phyloP scores from a whole-genome alignment of 2,797 vertebrate species.

The Pampus argenteus region DNA sequence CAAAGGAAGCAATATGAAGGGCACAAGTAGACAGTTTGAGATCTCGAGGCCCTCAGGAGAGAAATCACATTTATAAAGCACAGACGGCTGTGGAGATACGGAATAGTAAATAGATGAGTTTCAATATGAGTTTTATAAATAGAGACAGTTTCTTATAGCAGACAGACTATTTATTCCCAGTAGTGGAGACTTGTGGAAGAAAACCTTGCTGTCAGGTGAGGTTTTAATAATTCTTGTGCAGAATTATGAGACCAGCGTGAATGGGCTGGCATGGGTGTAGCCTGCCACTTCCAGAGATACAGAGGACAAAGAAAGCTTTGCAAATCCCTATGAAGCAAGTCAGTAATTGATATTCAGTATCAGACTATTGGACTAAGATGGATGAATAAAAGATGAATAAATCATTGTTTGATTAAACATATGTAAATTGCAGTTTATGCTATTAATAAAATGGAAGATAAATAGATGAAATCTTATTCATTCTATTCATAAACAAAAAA shows the following conservation, averaged over 20 bases:
- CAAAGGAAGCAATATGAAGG: conserved; percentile 38
- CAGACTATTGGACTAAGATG: background rate
- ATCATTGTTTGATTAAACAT: background rate
- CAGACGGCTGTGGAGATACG: conserved; percentile 36
- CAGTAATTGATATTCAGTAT: conserved; percentile 16
- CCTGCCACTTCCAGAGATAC: conserved; percentile 4
- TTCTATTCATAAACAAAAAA: too few relatives aligned
- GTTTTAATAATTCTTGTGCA: conserved; percentile 39
- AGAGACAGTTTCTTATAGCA: conserved; percentile 51
- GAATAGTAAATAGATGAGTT: conserved; percentile 65
- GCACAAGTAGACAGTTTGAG: conserved; percentile 53
- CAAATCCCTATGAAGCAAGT: conserved; percentile 16
- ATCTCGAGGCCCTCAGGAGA: conserved; percentile 44
- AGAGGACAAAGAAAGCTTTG: background rate
- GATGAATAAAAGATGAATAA: background rate
- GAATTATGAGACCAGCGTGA: conserved; percentile 35
- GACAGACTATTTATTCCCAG: conserved; percentile 59
- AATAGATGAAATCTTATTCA: background rate
- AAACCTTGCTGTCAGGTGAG: conserved; percentile 38
- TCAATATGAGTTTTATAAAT: conserved; percentile 63
- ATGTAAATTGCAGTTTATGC: background rate
- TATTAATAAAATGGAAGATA: background rate
- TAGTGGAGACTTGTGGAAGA: conserved; percentile 36
- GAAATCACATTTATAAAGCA: conserved; percentile 52
- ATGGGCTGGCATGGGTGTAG: conserved; percentile 1